Conservation (phyloP, 2,797 vertebrate species). For the Pangasius krempfi region DNA sequence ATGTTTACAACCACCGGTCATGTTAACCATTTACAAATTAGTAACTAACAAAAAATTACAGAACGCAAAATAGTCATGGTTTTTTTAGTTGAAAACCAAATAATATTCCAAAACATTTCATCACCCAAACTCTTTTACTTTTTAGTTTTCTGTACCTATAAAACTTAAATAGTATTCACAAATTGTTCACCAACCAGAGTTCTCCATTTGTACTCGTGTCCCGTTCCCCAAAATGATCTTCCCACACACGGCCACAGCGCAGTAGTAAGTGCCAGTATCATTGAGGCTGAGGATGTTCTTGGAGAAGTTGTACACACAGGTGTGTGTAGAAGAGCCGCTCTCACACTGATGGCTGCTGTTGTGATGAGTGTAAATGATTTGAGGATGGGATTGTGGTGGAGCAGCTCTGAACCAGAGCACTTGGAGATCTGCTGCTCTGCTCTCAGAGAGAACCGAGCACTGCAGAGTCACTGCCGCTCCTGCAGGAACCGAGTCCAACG, state of each 20-base stretch:
- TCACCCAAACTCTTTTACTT: no score
- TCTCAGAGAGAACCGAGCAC: not conserved
- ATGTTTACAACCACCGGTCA: no score
- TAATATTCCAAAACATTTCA: no score
- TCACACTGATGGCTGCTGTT: conserved; percentile 1
- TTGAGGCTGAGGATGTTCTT: not conserved
- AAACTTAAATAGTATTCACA: not conserved
- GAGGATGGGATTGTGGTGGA: no score
- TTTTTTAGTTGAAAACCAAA: no score
- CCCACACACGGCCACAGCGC: not conserved
- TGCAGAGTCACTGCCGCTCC: no score
- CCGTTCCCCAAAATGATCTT: conserved; percentile 1
- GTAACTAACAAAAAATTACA: no score
- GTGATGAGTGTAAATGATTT: not conserved
- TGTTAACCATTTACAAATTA: no score
- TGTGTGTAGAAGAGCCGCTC: not conserved
- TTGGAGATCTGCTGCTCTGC: not conserved
- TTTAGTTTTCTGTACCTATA: not conserved
- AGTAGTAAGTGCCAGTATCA: no score
- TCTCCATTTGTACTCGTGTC: not conserved
- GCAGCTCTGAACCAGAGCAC: not conserved
- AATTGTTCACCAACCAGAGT: not conserved
- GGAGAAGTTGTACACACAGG: conserved; percentile 38
- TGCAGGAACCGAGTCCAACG: no score
- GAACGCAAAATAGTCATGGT: no score